Evolutionary conservation across 2,797 vertebrate species (phyloP), one percentile per base, ranked within the genome.

Genomic region (Prionace glauca): DNA sequence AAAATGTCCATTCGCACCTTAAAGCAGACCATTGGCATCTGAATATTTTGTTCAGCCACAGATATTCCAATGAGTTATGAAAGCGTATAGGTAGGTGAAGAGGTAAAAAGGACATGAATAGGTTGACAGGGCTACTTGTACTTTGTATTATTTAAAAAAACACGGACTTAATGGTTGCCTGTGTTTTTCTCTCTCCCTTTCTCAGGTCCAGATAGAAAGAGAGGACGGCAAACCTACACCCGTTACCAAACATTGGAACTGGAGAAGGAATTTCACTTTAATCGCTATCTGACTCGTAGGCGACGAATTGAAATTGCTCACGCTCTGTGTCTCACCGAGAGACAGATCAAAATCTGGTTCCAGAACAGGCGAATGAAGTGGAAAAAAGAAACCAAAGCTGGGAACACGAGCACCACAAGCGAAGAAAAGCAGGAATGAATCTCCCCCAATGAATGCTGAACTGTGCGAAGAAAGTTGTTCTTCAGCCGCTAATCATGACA

Each of bases 341-440:
- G 98, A 97, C 98, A 98, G 97, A 98, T 99, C 96, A 99, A 98
- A 97, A 99, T 99, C 97, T 99, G 98, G 98, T 99, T 99, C 96
- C 98, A 99, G 97, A 99, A 99, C 96, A 98, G 98, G 50, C 98
- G 98, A 96, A 99, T 99, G 98, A 99, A 99, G 96, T 98, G 98
- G 98, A 99, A 99, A 97, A 99, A 99, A 69, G 98, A 98, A 93
- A 95, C 93, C 71, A 95, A 95, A 95, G 93, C 93, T 95, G 93
- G 93, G 24, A 95, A 71, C 14, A 77, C 93, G 8, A 95, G 41
- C 71, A 77, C 93, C 45, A 95, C 93, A 50, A 95, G 26, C 71
- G 93, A 95, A 71, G 93, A 95, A 56, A 95, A 95, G 18, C 69
- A 72, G 29, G 93, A 95, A 74, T 94, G 41, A 94, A 4, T 50